Evolutionary conservation across 2,888 invertebrate species (phyloP).

Genomic region (Morpho achilles): DNA sequence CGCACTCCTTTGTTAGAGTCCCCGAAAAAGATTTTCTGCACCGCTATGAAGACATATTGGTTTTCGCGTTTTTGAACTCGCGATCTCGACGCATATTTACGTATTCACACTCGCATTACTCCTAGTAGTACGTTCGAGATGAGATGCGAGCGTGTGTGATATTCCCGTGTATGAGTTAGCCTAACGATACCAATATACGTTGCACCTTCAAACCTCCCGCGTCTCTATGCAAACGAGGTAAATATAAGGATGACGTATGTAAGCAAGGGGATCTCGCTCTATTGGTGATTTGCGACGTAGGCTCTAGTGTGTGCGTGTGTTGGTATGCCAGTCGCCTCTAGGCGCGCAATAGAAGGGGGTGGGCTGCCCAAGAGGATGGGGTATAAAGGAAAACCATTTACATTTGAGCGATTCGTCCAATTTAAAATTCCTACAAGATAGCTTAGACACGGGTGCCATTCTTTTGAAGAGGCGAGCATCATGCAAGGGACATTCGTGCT

Average conservation of each 20-base stretch:
- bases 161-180: slow-evolving; percentile 57
- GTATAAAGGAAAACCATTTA: slow-evolving; percentile 81
- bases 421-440: slow-evolving; percentile 81
- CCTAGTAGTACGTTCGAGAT: slow-evolving; percentile 69
- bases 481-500: slow-evolving; percentile 59
- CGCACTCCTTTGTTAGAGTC: slow-evolving; percentile 62
- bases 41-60: slow-evolving; percentile 76
- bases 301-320: slow-evolving; percentile 71
- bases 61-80: slow-evolving; percentile 78
- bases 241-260: slow-evolving; percentile 60
- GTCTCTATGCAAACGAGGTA: slow-evolving; percentile 52
- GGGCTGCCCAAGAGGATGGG: slow-evolving; percentile 75
- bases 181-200: slow-evolving; percentile 59
- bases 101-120: slow-evolving; percentile 78
- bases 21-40: slow-evolving; percentile 68
- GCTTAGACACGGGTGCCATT: slow-evolving; percentile 78
- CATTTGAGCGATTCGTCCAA: slow-evolving; percentile 81
- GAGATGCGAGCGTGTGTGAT: slow-evolving; percentile 64
- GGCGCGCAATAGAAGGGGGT: slow-evolving; percentile 77
- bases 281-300: slow-evolving; percentile 68
- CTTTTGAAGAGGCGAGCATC: slow-evolving; percentile 73
- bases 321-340: slow-evolving; percentile 77
- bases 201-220: slow-evolving; percentile 46
- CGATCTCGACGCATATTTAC: slow-evolving; percentile 76
- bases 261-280: slow-evolving; percentile 56